Evolutionary conservation across 1,140 invertebrate species (phyloP).

Genomic region (Drosophila takahashii): DNA sequence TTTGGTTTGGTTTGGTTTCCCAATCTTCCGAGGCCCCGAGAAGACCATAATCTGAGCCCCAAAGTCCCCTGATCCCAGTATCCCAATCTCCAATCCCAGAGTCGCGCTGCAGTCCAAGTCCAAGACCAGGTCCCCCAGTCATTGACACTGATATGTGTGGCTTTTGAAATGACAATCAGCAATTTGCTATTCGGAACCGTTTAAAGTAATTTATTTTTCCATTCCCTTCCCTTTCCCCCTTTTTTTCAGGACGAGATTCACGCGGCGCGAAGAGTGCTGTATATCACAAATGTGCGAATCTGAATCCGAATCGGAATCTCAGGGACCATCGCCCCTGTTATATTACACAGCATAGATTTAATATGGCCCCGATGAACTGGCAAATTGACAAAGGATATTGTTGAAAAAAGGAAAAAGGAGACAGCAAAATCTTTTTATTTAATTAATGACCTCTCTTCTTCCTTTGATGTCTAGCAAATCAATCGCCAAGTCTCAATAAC

Average conservation of each 20-base stretch:
- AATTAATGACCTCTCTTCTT: conserved; percentile 68
- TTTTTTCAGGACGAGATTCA: conserved; percentile 5
- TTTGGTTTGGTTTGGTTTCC: conserved; percentile 9
- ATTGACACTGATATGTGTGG: conserved; percentile 75
- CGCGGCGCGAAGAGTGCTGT: conserved; percentile 26
- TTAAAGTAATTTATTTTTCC: conserved; percentile 77
- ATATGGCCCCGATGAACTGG: background rate
- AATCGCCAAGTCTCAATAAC: conserved; percentile 26
- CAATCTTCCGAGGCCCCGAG: conserved; percentile 3
- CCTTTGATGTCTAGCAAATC: conserved; percentile 40
- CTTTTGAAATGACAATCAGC: conserved; percentile 79
- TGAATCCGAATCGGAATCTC: conserved; percentile 5
- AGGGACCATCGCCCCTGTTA: background rate
- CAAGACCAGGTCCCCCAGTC: conserved; percentile 36
- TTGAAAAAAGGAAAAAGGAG: background rate
- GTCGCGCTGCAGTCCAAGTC: background rate
- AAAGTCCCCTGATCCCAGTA: background rate
- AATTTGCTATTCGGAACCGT: conserved; percentile 79
- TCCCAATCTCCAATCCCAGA: background rate
- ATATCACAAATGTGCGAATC: conserved; percentile 12
- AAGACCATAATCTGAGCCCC: conserved; percentile 4
- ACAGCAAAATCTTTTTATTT: conserved; percentile 25
- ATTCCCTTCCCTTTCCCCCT: background rate
- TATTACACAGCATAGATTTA: background rate
- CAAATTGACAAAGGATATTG: conserved; percentile 24